phyloP scores from a whole-genome alignment of 2,888 invertebrate species.

The Danaus chrysippus region DNA sequence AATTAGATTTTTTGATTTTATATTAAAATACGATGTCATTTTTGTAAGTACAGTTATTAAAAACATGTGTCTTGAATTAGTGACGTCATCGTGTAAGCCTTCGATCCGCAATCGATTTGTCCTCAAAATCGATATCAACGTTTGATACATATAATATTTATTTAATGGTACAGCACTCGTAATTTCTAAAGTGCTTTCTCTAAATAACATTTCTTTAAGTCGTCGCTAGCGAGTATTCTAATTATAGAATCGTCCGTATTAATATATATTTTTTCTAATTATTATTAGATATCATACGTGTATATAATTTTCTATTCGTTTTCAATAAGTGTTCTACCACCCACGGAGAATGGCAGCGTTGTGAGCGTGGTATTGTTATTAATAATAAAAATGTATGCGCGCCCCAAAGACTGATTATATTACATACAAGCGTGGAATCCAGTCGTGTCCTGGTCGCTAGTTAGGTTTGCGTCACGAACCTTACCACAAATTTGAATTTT shows the following conservation, averaged over 20 bases:
- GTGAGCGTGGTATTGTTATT: too few relatives aligned
- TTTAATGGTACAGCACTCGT: neutral
- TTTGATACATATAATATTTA: neutral
- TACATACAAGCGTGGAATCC: too few relatives aligned
- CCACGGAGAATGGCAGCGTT: too few relatives aligned
- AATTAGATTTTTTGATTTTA: neutral
- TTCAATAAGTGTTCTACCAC: too few relatives aligned
- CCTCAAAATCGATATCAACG: neutral
- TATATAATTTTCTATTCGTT: too few relatives aligned
- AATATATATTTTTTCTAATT: neutral
- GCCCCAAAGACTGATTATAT: too few relatives aligned
- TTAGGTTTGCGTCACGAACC: too few relatives aligned
- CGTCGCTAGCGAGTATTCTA: neutral
- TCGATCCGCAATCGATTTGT: neutral
- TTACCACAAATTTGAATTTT: too few relatives aligned
- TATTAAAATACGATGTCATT: neutral
- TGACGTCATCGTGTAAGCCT: constrained; percentile 6
- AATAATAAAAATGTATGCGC: too few relatives aligned
- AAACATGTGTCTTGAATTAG: neutral
- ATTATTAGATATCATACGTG: neutral
- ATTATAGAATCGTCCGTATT: too few relatives aligned
- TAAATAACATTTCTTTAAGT: neutral
- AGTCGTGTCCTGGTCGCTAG: too few relatives aligned
- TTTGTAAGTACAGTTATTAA: neutral
- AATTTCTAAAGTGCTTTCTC: neutral